A percentile compares a stretch with the other conserved stretches of the same genome.
Evolutionary conservation across 2,113 vertebrate species (phyloP).

Genomic region (Spea bombifrons): DNA sequence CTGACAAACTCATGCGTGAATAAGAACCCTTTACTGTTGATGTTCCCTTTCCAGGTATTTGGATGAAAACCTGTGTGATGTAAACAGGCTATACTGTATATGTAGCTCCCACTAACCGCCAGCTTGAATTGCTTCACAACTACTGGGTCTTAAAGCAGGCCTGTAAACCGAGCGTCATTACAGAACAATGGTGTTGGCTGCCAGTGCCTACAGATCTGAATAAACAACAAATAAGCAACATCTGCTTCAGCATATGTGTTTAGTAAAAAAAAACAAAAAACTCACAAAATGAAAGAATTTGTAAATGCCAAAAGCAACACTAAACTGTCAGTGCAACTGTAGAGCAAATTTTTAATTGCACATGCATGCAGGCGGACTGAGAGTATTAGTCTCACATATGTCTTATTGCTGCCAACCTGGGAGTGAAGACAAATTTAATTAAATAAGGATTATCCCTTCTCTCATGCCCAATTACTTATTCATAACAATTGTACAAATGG

Average conservation of each 20-base stretch:
- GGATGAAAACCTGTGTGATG: conserved; percentile 55
- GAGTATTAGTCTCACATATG: conserved; percentile 84
- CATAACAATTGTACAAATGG: conserved; percentile 81
- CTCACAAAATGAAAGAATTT: conserved; percentile 84
- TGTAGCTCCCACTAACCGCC: conserved; percentile 63
- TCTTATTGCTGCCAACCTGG: conserved; percentile 81
- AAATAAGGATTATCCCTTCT: conserved; percentile 85
- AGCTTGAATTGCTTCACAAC: conserved; percentile 62
- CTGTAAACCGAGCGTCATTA: conserved; percentile 77
- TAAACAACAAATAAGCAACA: conserved; percentile 86
- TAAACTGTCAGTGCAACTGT: conserved; percentile 80
- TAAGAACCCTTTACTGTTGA: neutral
- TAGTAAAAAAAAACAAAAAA: conserved; percentile 74
- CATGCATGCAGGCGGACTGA: conserved; percentile 77
- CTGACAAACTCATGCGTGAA: too few relatives aligned
- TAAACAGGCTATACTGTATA: conserved; percentile 66
- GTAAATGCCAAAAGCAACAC: conserved; percentile 86
- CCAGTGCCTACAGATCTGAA: conserved; percentile 81
- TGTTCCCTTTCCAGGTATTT: conserved; percentile 52
- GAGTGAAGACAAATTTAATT: conserved; percentile 86
- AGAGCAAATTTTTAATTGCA: conserved; percentile 84
- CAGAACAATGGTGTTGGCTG: conserved; percentile 78
- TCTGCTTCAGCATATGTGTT: conserved; percentile 84
- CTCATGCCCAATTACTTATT: conserved; percentile 84
- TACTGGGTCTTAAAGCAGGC: conserved; percentile 70